Percentiles rank a stretch among this genome's conserved stretches.
Evolutionary conservation across 1,140 invertebrate genomes (phyloP).

Genomic region (Psix sp.): DNA sequence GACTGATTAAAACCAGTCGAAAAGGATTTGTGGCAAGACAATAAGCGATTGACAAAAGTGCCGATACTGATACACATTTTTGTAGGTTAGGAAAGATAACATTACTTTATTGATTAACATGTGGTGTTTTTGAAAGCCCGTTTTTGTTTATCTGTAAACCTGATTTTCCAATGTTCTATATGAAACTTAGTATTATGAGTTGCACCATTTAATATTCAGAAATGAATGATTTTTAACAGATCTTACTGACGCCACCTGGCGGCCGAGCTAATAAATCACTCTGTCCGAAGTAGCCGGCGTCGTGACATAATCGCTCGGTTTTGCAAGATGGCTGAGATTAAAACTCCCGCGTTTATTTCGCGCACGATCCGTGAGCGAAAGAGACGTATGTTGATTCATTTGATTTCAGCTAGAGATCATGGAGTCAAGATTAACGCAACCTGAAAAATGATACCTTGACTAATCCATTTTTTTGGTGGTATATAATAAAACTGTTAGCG

Average conservation of each 20-base stretch:
- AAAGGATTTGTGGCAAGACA: constrained; percentile 33
- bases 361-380: constrained; percentile 27
- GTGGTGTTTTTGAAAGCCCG: too few species aligned
- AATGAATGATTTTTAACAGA: constrained; percentile 6
- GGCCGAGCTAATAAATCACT: constrained; percentile 22
- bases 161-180: too few species aligned
- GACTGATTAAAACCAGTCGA: constrained; percentile 44
- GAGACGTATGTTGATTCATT: constrained; percentile 34
- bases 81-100: too few species aligned
- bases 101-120: too few species aligned
- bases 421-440: constrained; percentile 25
- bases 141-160: too few species aligned
- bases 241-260: constrained; percentile 22
- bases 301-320: constrained; percentile 41
- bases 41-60: constrained; percentile 40
- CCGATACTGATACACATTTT: constrained; percentile 21
- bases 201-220: background rate
- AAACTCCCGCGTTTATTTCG: constrained; percentile 36
- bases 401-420: constrained; percentile 24
- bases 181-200: constrained; percentile 1
- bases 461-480: constrained; percentile 20
- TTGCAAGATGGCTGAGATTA: constrained; percentile 36
- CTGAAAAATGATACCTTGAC: constrained; percentile 16
- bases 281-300: constrained; percentile 25
- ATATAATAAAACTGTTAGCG: background rate